These are phyloP conservation scores for Allolobophora icterica DNA, from an alignment of 2,888 invertebrate genomes.

Conservation along the genomic window DNA sequence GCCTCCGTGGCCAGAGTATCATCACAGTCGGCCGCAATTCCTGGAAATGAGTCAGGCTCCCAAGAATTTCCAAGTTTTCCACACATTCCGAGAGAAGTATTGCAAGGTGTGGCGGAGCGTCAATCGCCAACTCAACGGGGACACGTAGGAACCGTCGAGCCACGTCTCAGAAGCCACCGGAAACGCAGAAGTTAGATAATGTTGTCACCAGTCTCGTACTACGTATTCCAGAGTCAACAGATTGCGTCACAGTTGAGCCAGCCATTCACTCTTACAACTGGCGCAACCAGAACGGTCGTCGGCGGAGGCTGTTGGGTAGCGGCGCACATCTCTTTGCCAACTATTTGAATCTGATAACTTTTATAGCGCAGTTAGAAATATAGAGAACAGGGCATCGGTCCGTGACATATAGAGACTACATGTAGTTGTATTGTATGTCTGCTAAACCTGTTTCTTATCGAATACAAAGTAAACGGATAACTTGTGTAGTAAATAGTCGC, in stretches of 20 bases:
- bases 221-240: not conserved
- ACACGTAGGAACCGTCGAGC: not conserved
- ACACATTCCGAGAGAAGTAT: slow-evolving; percentile 38
- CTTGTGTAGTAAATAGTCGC: not conserved
- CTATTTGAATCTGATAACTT: not conserved
- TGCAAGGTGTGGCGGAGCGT: slow-evolving; percentile 41
- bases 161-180: not conserved
- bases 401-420: not conserved
- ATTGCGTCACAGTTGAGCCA: not conserved
- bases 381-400: not conserved
- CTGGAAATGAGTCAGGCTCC: slow-evolving; percentile 41
- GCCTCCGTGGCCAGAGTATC: slow-evolving; percentile 47
- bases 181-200: not conserved
- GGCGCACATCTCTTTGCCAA: not conserved
- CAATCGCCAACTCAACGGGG: slow-evolving; percentile 20
- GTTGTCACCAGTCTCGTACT: not conserved
- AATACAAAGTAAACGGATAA: not conserved
- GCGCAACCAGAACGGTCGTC: not conserved
- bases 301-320: not conserved
- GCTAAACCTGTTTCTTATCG: not conserved
- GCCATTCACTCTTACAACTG: not conserved
- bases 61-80: slow-evolving; percentile 34
- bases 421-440: too few relatives aligned
- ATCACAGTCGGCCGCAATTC: slow-evolving; percentile 32
- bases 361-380: not conserved